These are phyloP conservation scores for Noctua comes DNA, from an alignment of 2,888 invertebrate genomes.

Conservation along the genomic window DNA sequence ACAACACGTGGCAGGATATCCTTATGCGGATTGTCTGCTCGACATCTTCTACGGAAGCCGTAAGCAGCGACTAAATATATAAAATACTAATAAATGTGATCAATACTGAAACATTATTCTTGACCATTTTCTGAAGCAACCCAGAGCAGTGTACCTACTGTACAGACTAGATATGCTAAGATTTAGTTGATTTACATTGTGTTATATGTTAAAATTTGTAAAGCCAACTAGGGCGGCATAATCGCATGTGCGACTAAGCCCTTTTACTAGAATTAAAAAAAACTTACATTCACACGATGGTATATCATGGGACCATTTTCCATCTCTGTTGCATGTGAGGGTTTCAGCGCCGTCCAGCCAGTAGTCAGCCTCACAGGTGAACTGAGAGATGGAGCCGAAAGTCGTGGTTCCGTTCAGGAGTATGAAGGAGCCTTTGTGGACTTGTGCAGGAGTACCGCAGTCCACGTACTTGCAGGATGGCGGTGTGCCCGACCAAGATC, in stretches of 20 bases:
- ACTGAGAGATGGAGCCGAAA: conserved; percentile 94
- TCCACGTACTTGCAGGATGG: conserved; percentile 96
- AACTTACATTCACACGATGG: conserved; percentile 95
- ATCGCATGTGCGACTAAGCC: no score
- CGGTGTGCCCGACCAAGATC: conserved; percentile 94
- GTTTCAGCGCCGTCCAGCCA: conserved; percentile 94
- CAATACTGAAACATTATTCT: not conserved
- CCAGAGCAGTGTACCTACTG: no score
- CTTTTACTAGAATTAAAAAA: no score
- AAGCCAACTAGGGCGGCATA: no score
- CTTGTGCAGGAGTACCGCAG: conserved; percentile 95
- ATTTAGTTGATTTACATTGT: no score
- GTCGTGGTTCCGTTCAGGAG: conserved; percentile 95
- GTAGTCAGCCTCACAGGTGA: conserved; percentile 95
- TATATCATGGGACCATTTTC: conserved; percentile 96
- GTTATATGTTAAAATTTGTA: no score
- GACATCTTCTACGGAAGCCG: not conserved
- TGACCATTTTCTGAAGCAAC: no score
- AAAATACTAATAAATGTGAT: not conserved
- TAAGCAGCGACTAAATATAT: not conserved
- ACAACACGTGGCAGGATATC: not conserved
- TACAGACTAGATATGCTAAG: no score
- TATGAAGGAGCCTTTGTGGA: conserved; percentile 93
- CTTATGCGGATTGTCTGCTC: not conserved
- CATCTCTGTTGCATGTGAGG: conserved; percentile 94